A percentile compares a stretch with the other conserved stretches of the same genome.
Evolutionary conservation across 2,113 vertebrate species (phyloP).

Genomic region (Dipodomys stephensi): DNA sequence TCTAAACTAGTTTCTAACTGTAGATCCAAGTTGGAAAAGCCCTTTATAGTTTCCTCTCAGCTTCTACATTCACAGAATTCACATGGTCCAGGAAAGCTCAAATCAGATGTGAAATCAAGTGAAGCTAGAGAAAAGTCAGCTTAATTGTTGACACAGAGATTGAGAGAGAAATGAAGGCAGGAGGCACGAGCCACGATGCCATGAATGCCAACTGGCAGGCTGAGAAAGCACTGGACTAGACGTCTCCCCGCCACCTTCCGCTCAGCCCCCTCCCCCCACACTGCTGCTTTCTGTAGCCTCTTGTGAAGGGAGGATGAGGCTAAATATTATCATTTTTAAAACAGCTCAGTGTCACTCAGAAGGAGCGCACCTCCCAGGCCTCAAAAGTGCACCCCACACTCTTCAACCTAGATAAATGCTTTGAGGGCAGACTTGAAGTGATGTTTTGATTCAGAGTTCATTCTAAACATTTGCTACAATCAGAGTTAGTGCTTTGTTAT

Average conservation of each 20-base stretch:
- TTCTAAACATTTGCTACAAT: conserved; percentile 55
- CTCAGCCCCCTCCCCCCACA: not conserved
- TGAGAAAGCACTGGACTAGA: not conserved
- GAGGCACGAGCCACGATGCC: not conserved
- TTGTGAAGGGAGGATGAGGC: not conserved
- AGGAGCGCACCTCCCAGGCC: not conserved
- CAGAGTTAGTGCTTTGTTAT: not conserved
- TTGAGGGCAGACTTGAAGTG: not conserved
- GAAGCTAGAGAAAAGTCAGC: not conserved
- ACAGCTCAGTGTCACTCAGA: conserved; percentile 28
- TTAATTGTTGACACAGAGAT: not conserved
- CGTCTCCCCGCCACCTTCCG: not conserved
- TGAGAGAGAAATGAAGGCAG: not conserved
- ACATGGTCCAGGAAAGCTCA: conserved; percentile 15
- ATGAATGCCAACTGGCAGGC: not conserved
- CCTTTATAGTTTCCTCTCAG: not conserved
- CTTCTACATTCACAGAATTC: not conserved
- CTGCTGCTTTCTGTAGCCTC: not conserved
- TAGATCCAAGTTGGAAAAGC: not conserved
- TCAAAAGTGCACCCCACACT: not conserved
- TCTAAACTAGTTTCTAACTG: conserved; percentile 22
- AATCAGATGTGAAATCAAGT: conserved; percentile 20
- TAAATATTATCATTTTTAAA: conserved; percentile 30
- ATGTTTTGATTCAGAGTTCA: conserved; percentile 58
- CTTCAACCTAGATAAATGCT: conserved; percentile 37